A percentile compares a stretch with the other conserved stretches of the same genome.
phyloP scores from a whole-genome alignment of 2,797 vertebrate species.

The Xenentodon cancila region DNA sequence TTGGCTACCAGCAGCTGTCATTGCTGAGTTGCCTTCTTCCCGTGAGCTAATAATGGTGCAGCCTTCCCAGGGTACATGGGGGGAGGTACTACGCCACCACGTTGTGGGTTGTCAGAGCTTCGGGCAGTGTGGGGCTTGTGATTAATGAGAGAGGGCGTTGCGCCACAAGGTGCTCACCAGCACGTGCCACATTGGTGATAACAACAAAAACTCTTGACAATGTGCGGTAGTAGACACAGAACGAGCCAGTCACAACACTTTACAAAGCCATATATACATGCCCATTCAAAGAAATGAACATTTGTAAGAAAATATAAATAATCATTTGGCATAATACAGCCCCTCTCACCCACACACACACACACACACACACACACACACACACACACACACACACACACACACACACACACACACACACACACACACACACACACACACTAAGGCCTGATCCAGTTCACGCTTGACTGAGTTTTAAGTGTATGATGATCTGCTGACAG shows the following conservation, averaged over 20 bases:
- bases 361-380: no score
- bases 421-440: background rate
- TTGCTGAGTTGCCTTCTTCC: conserved; percentile 48
- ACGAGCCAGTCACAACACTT: conserved; percentile 26
- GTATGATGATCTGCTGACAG: conserved; percentile 54
- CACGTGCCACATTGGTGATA: conserved; percentile 62
- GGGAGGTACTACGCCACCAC: conserved; percentile 65
- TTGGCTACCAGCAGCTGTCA: conserved; percentile 75
- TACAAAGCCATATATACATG: background rate
- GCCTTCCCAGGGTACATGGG: conserved; percentile 44
- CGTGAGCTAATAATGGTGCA: conserved; percentile 59
- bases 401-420: no score
- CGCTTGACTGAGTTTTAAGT: conserved; percentile 63
- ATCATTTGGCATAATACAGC: background rate
- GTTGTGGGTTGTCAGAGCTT: conserved; percentile 74
- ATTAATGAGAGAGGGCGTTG: conserved; percentile 77
- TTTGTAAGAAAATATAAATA: conserved; percentile 13
- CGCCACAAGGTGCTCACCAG: conserved; percentile 60
- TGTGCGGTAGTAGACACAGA: conserved; percentile 14
- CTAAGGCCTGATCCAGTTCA: conserved; percentile 47
- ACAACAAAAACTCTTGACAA: conserved; percentile 48
- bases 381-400: no score
- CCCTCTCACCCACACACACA: no score
- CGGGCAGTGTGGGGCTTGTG: conserved; percentile 53
- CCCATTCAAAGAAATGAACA: background rate